These are phyloP conservation scores for Poeciliopsis infans DNA, from an alignment of 2,797 vertebrate species.

Conservation along the genomic window DNA sequence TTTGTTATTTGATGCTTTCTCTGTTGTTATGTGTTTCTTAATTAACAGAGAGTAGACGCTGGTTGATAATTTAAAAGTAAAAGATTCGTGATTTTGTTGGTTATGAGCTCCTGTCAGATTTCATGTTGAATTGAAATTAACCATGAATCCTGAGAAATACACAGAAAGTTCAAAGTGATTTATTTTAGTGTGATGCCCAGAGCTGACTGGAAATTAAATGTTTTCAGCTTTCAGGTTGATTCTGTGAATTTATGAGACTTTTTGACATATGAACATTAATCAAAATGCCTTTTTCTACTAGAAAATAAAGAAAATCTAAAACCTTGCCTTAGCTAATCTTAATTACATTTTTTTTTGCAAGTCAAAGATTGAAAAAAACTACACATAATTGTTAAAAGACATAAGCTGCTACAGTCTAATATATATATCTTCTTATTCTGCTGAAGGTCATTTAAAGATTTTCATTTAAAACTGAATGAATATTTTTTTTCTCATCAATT, in stretches of 20 bases:
- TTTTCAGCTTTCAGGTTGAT: neutral
- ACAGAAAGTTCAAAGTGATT: neutral
- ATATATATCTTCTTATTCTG: neutral
- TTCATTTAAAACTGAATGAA: neutral
- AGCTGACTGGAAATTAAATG: neutral
- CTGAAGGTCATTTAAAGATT: neutral
- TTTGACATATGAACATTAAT: neutral
- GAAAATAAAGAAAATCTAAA: neutral
- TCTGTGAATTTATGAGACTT: neutral
- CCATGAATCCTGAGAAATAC: neutral
- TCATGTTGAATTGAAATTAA: neutral
- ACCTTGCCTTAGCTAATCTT: neutral
- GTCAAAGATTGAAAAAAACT: neutral
- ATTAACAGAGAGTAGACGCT: neutral
- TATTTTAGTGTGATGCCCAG: neutral
- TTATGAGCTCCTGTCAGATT: neutral
- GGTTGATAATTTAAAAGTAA: neutral
- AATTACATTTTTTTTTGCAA: neutral
- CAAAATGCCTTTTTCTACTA: neutral
- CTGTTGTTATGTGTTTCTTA: neutral
- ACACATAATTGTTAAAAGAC: neutral
- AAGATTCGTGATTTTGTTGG: neutral
- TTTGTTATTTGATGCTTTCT: neutral
- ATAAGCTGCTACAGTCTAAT: neutral
- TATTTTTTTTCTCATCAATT: neutral